Percentiles rank a stretch among this genome's conserved stretches.
Conservation (phyloP, 2,113 vertebrate genomes). For the Cyprinodon tularosa region DNA sequence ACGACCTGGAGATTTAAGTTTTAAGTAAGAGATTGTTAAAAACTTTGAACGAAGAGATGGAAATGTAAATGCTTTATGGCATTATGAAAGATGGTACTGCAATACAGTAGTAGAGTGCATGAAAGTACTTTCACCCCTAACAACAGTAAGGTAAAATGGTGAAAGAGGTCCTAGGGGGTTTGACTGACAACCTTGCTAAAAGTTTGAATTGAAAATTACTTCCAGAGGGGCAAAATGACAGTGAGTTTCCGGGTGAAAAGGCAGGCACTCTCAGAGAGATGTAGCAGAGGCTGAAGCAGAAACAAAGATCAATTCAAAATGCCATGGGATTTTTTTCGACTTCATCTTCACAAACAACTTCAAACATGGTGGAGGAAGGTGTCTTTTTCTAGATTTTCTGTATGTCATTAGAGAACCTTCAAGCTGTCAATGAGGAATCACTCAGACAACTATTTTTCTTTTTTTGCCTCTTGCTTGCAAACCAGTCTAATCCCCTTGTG, state of each 20-base stretch:
- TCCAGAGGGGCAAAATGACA: constrained; percentile 64
- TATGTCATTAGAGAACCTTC: neutral
- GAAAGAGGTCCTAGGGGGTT: constrained; percentile 45
- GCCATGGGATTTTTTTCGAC: constrained; percentile 48
- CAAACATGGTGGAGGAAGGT: constrained; percentile 12
- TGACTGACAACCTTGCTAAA: constrained; percentile 55
- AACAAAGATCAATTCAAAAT: constrained; percentile 57
- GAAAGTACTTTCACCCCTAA: constrained; percentile 49
- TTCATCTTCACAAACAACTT: constrained; percentile 42
- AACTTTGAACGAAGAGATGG: neutral
- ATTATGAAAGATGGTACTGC: neutral
- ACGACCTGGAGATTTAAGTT: neutral
- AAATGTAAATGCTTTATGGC: neutral
- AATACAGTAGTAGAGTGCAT: neutral
- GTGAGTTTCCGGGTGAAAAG: constrained; percentile 60
- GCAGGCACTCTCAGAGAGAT: constrained; percentile 28
- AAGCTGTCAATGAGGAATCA: neutral
- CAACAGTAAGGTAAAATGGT: constrained; percentile 49
- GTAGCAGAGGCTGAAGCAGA: constrained; percentile 51
- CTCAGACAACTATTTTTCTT: neutral
- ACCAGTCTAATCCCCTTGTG: neutral
- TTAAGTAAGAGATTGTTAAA: neutral
- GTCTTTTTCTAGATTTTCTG: constrained; percentile 11
- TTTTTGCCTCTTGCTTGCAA: constrained; percentile 6
- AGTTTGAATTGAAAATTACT: constrained; percentile 65